These are phyloP conservation scores for Condylostylus longicornis DNA, from an alignment of 1,140 invertebrate species.

Conservation along the genomic window DNA sequence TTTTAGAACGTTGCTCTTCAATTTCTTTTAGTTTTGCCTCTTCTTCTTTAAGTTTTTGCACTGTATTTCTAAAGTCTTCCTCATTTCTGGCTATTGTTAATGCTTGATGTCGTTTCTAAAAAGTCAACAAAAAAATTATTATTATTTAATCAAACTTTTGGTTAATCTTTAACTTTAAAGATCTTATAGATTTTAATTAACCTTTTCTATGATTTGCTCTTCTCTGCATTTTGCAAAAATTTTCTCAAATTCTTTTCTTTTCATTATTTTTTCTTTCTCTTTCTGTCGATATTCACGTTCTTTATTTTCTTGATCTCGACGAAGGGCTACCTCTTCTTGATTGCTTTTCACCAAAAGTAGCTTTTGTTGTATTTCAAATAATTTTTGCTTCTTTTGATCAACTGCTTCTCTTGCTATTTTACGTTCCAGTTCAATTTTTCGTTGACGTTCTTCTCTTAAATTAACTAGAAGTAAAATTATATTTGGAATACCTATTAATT, in stretches of 20 bases:
- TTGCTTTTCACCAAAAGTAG: constrained; percentile 27
- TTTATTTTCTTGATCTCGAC: constrained; percentile 39
- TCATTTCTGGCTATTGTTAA: constrained; percentile 44
- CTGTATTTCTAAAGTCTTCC: constrained; percentile 40
- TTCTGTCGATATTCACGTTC: constrained; percentile 37
- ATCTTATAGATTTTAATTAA: neutral
- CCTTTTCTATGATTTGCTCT: constrained; percentile 33
- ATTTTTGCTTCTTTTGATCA: constrained; percentile 33
- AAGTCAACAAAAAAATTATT: constrained; percentile 26
- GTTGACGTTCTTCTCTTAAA: constrained; percentile 41
- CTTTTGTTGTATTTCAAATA: constrained; percentile 33
- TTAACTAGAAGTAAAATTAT: too few species aligned
- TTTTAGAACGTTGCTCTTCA: constrained; percentile 20
- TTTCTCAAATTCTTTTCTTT: constrained; percentile 34
- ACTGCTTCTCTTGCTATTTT: constrained; percentile 29
- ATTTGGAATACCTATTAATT: too few species aligned
- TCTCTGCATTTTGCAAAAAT: constrained; percentile 34
- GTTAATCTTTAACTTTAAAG: constrained; percentile 2
- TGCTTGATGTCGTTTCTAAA: constrained; percentile 36
- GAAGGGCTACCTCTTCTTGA: constrained; percentile 38
- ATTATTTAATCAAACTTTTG: too few species aligned
- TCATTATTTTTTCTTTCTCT: constrained; percentile 37
- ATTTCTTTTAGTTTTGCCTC: constrained; percentile 32
- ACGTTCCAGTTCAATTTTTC: constrained; percentile 31
- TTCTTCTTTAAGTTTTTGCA: constrained; percentile 32